Base-by-base conservation (phyloP, 2,888 invertebrate species). In the Andrena marginata region DNA sequence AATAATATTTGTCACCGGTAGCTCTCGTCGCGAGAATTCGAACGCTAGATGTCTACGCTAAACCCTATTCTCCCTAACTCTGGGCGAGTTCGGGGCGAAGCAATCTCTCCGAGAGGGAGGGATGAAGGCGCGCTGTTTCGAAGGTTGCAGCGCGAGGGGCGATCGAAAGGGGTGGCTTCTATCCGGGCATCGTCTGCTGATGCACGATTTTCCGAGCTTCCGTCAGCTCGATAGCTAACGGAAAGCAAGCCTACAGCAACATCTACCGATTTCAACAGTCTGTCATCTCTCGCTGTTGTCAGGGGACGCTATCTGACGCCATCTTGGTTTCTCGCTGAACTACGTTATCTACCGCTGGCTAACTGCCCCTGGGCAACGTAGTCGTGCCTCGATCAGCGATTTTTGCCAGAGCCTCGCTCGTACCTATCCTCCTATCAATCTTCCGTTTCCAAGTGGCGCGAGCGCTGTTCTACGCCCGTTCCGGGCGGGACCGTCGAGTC, bases 271-370 rank as follows among this genome's bases (percentile, higher is more conserved):
- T n/a, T 1, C 10, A 60, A 71, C 67, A 48, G 51, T 16, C 8
- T 29, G 79, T 71, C 80, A 6, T 67, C 60, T 80, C 56, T 26
- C 29, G 48, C 65, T 71, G 71, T 67, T 65, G 71, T 72, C 42
- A 42, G 26, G 35, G 51, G 29, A 49, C 4, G 13, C 23, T n/a
- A 20, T 16, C 51, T 31, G 77, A 31, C 8, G 26, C 23, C 2
- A 35, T 35, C 13, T 35, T 35, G 13, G 42, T 42, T 23, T 31
- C 48, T 69, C 56, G 35, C 33, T 59, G 13, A 42, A 31, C 23
- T 23, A 23, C 23, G 48, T 23, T n/a, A 23, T n/a, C 56, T 67
- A 60, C 0, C 33, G 31, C 3, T 7, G 31, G 23, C 63, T 73
- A 73, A 42, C 7, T 26, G 42, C 13, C 10, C 7, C 42, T 42